Evolutionary conservation across 92 coral and sea anemone species (phyloP), one percentile per base, ranked within the genome.

Genomic region (Umimayanthus chanpuru): DNA sequence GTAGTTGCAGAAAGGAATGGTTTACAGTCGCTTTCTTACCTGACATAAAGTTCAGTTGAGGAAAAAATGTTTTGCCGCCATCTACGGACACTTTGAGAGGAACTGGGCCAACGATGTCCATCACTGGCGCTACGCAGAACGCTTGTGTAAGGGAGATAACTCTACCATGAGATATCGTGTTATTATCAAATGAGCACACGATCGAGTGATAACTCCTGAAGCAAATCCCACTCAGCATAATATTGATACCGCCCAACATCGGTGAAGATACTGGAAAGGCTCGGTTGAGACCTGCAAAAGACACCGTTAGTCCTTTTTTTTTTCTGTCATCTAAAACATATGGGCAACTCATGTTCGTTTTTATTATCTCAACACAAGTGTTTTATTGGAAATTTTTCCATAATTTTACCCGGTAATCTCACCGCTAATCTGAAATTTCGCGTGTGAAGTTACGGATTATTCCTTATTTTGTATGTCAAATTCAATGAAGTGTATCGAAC

Each of bases 211-310:
- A 16, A 28, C 39, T 70, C 55, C 23, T 43, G 67, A 83, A 83
- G 28, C 87, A 83, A 0, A 83, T n/a, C 39, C 87, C 87, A n/a
- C 10, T 83, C 43, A 83, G 64, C 23, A 83, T 47, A 26, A 71
- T 73, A 55, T 83, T 73, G 36, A 12, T 26, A n/a, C 87, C 74
- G 15, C 65, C 77, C 18, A 70, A 32, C 87, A 49, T 40, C 40
- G 76, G 21, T 64, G 86, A 39, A 2, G 76, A 70, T 6, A 10
- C 29, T 25, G 74, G 55, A 18, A 30, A 68, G 36, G n/a, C 87
- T 70, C 44, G 87, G 14, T 67, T 21, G 41, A 43, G 74, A 83
- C 36, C 87, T 83, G 77, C 36, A 16, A 43, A 83, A 16, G 18
- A 53, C 58, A 14, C 14, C 10, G 4, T 53, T 53, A 53, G 14